These are phyloP conservation scores for Ctenochaetus hawaiiensis DNA, from an alignment of 2,797 vertebrate genomes.

Conservation along the genomic window DNA sequence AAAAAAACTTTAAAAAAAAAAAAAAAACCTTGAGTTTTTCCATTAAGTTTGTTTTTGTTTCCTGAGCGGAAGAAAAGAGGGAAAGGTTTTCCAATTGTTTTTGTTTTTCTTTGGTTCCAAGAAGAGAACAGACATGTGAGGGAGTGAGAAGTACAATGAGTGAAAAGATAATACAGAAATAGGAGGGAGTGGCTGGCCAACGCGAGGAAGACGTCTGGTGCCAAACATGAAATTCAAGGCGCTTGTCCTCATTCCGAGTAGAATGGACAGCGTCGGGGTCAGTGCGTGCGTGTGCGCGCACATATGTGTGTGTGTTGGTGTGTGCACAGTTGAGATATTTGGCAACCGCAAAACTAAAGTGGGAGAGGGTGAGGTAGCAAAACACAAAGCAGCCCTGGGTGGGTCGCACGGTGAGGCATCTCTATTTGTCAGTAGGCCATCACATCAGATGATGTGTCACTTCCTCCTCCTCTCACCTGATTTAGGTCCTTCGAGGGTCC, in stretches of 20 bases:
- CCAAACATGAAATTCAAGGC: conserved; percentile 83
- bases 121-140: conserved; percentile 69
- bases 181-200: conserved; percentile 57
- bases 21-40: conserved; percentile 75
- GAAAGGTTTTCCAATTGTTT: conserved; percentile 46
- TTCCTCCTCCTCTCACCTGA: conserved; percentile 43
- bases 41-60: conserved; percentile 78
- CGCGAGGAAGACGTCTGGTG: conserved; percentile 69
- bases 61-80: conserved; percentile 51
- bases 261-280: conserved; percentile 57
- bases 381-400: conserved; percentile 43
- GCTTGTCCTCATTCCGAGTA: conserved; percentile 71
- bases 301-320: conserved; percentile 51
- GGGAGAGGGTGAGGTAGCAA: conserved; percentile 36
- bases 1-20: conserved; percentile 66
- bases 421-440: conserved; percentile 33
- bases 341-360: conserved; percentile 70
- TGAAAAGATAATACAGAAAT: conserved; percentile 44
- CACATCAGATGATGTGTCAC: neutral
- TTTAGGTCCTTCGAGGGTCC: conserved; percentile 55
- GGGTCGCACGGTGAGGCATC: conserved; percentile 45
- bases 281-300: conserved; percentile 19
- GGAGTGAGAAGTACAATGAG: conserved; percentile 48
- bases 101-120: conserved; percentile 41
- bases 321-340: conserved; percentile 73